A percentile compares a stretch with the other conserved stretches of the same genome.
Conservation (phyloP, 2,113 vertebrate genomes). For the Lates calcarifer region DNA sequence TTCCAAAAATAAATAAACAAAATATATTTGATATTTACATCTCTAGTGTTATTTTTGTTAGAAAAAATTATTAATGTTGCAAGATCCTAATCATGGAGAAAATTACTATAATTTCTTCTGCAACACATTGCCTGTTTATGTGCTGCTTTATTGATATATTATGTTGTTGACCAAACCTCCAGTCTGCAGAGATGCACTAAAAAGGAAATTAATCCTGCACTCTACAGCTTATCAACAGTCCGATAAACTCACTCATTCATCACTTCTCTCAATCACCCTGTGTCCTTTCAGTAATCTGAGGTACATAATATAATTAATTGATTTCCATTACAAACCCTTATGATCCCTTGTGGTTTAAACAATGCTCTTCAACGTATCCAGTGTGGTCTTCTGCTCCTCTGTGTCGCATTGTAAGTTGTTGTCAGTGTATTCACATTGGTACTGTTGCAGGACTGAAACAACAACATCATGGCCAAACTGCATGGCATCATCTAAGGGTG, state of each 20-base stretch:
- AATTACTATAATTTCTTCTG: constrained; percentile 5
- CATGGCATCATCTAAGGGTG: constrained; percentile 88
- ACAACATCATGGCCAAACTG: constrained; percentile 87
- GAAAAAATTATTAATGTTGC: constrained; percentile 29
- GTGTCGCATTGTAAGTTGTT: constrained; percentile 41
- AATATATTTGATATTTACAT: constrained; percentile 61
- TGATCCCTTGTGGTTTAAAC: constrained; percentile 69
- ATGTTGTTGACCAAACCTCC: constrained; percentile 11
- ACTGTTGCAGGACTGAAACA: constrained; percentile 86
- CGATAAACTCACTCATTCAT: constrained; percentile 27
- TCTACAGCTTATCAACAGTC: constrained; percentile 11
- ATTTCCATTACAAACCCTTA: constrained; percentile 19
- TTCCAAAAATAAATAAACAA: constrained; percentile 48
- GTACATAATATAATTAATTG: background rate
- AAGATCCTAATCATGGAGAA: constrained; percentile 7
- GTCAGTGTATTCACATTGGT: constrained; percentile 80
- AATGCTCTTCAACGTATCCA: constrained; percentile 84
- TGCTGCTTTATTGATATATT: constrained; percentile 11
- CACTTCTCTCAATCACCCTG: constrained; percentile 9
- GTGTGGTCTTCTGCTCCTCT: constrained; percentile 78
- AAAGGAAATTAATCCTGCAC: constrained; percentile 5
- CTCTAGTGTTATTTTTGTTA: constrained; percentile 27
- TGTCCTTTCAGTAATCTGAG: constrained; percentile 27
- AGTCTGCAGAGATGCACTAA: constrained; percentile 19
- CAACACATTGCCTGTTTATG: constrained; percentile 8